A percentile compares a stretch with the other conserved stretches of the same genome.
Evolutionary conservation across 2,797 vertebrate species (phyloP).

Genomic region (Ptychobarbus kaznakovi): DNA sequence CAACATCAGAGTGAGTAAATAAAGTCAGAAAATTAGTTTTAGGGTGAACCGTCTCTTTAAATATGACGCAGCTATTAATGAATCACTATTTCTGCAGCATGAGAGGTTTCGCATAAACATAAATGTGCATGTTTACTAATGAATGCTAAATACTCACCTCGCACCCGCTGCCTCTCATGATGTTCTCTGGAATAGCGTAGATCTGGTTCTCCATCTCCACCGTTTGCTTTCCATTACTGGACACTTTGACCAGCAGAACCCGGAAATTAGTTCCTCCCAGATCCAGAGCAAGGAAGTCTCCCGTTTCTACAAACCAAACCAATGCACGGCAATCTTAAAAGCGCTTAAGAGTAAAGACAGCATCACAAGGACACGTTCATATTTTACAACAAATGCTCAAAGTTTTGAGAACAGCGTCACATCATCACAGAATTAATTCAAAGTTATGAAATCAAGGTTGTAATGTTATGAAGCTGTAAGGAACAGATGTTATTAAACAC

Average conservation of each 20-base stretch:
- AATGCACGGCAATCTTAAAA: not conserved
- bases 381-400: not conserved
- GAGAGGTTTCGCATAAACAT: not conserved
- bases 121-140: not conserved
- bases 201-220: conserved; percentile 96
- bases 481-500: not conserved
- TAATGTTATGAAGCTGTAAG: not conserved
- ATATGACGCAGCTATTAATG: not conserved
- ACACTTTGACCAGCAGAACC: conserved; percentile 89
- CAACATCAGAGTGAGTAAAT: not conserved
- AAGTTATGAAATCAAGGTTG: not conserved
- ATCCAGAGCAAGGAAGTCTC: conserved; percentile 92
- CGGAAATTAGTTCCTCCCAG: conserved; percentile 93
- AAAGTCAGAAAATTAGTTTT: not conserved
- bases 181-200: conserved; percentile 89
- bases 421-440: not conserved
- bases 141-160: conserved; percentile 77
- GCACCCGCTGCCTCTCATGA: conserved; percentile 88
- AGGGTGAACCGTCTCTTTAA: not conserved
- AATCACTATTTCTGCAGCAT: not conserved
- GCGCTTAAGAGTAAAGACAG: not conserved
- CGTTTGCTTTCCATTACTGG: conserved; percentile 84
- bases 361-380: too few species aligned
- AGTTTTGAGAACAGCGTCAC: too few species aligned
- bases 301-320: conserved; percentile 80